Conservation (phyloP, 2,888 invertebrate species). For the Lasius fuliginosus region DNA sequence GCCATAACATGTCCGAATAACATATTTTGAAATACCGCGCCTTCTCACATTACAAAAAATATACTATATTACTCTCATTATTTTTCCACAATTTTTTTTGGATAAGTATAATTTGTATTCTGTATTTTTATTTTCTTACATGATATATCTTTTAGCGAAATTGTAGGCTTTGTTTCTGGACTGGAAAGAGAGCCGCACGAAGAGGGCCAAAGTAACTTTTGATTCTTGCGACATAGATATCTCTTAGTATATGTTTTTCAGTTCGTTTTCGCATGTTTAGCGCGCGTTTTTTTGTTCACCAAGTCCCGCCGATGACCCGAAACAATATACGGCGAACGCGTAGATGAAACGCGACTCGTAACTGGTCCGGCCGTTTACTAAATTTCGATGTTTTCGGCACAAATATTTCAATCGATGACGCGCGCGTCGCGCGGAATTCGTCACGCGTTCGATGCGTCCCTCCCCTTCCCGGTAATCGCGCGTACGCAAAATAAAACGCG, state of each 20-base stretch:
- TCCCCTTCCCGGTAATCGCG: slow-evolving; percentile 41
- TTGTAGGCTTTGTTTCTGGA: background rate
- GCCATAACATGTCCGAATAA: background rate
- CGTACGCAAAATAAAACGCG: slow-evolving; percentile 51
- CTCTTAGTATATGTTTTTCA: slow-evolving; percentile 1
- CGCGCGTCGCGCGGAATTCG: slow-evolving; percentile 56
- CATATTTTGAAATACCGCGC: background rate
- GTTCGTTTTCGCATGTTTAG: slow-evolving; percentile 12
- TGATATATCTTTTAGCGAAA: background rate
- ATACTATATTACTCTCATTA: background rate
- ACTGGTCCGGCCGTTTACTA: slow-evolving; percentile 55
- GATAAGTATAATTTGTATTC: background rate
- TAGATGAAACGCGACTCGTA: slow-evolving; percentile 53
- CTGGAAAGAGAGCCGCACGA: background rate
- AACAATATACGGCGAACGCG: slow-evolving; percentile 48
- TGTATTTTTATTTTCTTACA: background rate
- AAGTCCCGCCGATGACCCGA: slow-evolving; percentile 47
- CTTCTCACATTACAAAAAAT: background rate
- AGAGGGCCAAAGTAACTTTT: background rate
- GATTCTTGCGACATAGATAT: background rate
- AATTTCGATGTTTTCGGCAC: slow-evolving; percentile 56
- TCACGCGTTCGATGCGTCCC: slow-evolving; percentile 49
- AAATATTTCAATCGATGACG: slow-evolving; percentile 58
- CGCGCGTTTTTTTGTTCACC: slow-evolving; percentile 26
- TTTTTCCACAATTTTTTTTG: background rate